Evolutionary conservation across 2,113 vertebrate genomes (phyloP), one percentile per base, ranked within the genome.

Genomic region (Collichthys lucidus): DNA sequence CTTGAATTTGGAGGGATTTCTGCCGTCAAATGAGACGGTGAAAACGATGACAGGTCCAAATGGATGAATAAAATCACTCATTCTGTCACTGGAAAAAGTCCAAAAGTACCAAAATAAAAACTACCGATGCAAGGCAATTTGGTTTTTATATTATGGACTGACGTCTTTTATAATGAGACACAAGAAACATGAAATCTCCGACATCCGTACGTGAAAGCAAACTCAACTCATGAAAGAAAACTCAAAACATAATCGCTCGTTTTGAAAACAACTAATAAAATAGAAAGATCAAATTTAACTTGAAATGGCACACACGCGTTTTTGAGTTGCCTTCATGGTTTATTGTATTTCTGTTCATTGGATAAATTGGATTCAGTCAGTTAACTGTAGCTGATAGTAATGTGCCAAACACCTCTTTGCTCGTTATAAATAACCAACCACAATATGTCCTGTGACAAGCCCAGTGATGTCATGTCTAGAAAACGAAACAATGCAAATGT

Each of bases 51-150:
- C 66, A 69, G 57, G 14, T 79, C 57, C 44, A 57, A 75, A 60
- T 2, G 42, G 64, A 70, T 71, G 31, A 78, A 81, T 77, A 50
- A 90, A 83, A 63, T 42, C 26, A 17, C 17, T 75, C 74, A 64
- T 57, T 82, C 63, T 14, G 19, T 35, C 26, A 24, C 3, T 74
- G 60, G 74, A 24, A 9, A 0, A 1, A 5, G 14, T 79, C 75
- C 86, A 87, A 64, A 61, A 56, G 70, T 16, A 73, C 64, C 44
- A 44, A 68, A 49, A 82, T 56, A 52, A 85, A 88, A 90, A 53
- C n/a, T 26, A 82, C 10, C 12, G 17, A 69, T 31, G 82, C 66
- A 81, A 70, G 83, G 22, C n/a, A 62, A 53, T 20, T 77, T 35
- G 60, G 22, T 44, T 79, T 56, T 59, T 8, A 24, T 29, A 46